A percentile compares a stretch with the other conserved stretches of the same genome.
These are phyloP conservation scores for Nomia melanderi DNA, from an alignment of 1,140 invertebrate genomes.

Conservation along the genomic window DNA sequence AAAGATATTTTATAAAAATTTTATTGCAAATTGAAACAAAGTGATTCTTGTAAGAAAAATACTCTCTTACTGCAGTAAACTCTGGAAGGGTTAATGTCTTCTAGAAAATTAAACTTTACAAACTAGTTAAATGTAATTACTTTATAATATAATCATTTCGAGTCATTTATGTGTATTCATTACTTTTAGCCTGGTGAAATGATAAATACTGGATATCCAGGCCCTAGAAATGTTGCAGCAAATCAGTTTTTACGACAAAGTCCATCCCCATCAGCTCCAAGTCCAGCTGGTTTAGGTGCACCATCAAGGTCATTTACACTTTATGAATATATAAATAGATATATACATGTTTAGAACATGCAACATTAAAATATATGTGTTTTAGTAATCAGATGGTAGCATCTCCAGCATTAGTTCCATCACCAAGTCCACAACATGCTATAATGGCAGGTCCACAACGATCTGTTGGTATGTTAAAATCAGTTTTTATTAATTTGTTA, in stretches of 20 bases:
- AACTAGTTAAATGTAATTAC: not conserved
- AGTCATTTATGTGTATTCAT: constrained; percentile 23
- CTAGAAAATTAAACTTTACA: no score
- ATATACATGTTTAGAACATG: constrained; percentile 56
- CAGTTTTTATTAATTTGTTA: constrained; percentile 36
- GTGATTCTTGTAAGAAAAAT: no score
- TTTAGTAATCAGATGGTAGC: constrained; percentile 85
- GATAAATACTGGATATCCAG: constrained; percentile 79
- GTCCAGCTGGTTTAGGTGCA: constrained; percentile 84
- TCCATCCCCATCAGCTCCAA: constrained; percentile 86
- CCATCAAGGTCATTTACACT: constrained; percentile 74
- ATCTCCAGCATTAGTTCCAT: constrained; percentile 87
- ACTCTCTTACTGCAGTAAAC: no score
- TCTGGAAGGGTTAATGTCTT: no score
- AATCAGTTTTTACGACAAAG: constrained; percentile 86
- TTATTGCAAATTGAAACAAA: no score
- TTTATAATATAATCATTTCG: not conserved
- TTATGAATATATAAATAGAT: constrained; percentile 21
- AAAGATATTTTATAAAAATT: no score
- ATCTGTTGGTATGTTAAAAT: constrained; percentile 70
- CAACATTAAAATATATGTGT: constrained; percentile 44
- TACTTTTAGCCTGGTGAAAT: constrained; percentile 74
- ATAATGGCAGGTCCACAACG: constrained; percentile 80
- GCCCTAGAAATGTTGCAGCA: constrained; percentile 83
- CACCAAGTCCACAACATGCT: constrained; percentile 84